Evolutionary conservation across 1,140 invertebrate species (phyloP), one percentile per base, ranked within the genome.

Genomic region (Drosophila kurseongensis): DNA sequence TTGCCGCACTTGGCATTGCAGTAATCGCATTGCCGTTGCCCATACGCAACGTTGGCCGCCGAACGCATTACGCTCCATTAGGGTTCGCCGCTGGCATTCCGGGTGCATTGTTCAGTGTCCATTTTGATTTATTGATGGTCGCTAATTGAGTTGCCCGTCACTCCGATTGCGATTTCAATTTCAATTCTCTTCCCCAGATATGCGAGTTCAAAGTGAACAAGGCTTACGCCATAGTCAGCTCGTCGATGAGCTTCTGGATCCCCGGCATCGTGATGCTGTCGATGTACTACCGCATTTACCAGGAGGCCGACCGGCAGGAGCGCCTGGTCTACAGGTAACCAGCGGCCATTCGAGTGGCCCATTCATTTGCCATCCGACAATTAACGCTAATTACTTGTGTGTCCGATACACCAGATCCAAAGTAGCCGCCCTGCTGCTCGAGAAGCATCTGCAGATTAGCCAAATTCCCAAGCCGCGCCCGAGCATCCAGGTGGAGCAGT

Each of bases 181-280:
- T 10, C 10, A 12, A 61, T 56, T 63, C 5, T 16, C n/a, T 38
- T 57, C 81, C 77, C 6, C 75, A 92, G 91, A 89, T 92, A 75
- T 99, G 98, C 92, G 94, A 94, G 76, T 98, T 98, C 91, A 95
- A 95, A 63, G 98, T 98, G 65, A 99, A 98, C 93, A 96, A 95
- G 92, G 94, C 95, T 4, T 99, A 98, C 83, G 97, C 97, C 16
- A 94, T 98, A 60, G 95, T 99, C 40, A 98, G 97, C 16, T 98
- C 97, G 27, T 96, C 96, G 92, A 96, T 99, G 51, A 98, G 97
- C 79, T 99, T 99, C 92, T 99, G 98, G 98, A 95, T 98, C 47
- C 98, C 98, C n/a, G 97, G 97, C 44, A 95, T 97, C 77, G 97
- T 98, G 67, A 99, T 99, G 98, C 94, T 98, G 48, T 96, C 96